Base-by-base conservation (phyloP, 2,797 vertebrate genomes). In the Buphagus erythrorhynchus region DNA sequence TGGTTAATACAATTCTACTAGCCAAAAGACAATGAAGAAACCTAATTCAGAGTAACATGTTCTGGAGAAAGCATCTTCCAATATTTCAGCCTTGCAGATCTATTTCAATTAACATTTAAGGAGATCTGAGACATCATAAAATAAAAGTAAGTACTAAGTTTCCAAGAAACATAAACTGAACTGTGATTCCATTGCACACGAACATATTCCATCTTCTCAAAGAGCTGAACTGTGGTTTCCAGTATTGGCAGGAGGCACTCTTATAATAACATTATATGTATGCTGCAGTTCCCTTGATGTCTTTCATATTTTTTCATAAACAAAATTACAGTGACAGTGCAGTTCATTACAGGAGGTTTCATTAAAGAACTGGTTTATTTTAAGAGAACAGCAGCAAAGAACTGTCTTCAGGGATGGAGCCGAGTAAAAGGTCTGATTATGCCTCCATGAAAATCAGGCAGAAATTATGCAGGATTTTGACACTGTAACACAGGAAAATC, bases 381-480 rank as follows among this genome's bases (percentile, higher is more conserved):
- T 76, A 95, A 95, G 89, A 97, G 81, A 93, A 66, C 88, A 95
- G 92, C 89, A 92, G 69, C 93, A 89, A 85, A 89, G 80, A 94
- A 67, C 90, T 87, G 84, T 96, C 95, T 93, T 94, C 5, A 1
- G 95, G 94, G 96, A 96, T 79, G 67, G 15, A 95, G 48, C 10
- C 0, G 1, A 84, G 76, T 81, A 81, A 86, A 69, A 91, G 79
- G 54, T n/a, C 80, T 95, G 90, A 95, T 95, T 93, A 95, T 66
- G 69, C 73, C 51, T 93, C 79, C 36, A 55, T 9, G 31, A 94
- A 96, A 92, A 95, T 93, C 67, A 96, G 69, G 40, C 51, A 92
- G 76, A 97, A 97, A 97, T 97, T 97, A 88, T 95, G 71, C 93
- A 97, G 73, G 73, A 97, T 93, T 97, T 90, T 88, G 92, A 94